These are phyloP conservation scores for Parascotia fuliginaria DNA, from an alignment of 2,888 invertebrate genomes.

Conservation along the genomic window DNA sequence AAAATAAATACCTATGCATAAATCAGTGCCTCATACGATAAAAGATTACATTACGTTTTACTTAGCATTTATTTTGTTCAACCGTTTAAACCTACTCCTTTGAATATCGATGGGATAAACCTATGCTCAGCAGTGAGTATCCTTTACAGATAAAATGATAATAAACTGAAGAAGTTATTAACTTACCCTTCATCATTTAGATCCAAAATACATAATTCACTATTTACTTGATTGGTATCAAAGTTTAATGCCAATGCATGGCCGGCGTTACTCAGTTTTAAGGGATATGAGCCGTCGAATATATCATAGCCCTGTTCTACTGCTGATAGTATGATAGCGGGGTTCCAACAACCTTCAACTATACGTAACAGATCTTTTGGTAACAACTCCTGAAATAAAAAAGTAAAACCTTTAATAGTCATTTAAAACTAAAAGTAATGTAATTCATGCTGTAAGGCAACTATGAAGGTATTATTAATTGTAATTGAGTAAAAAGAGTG, in stretches of 20 bases:
- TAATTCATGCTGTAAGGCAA: no score
- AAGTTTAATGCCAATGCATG: slow-evolving; percentile 89
- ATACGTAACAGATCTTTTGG: slow-evolving; percentile 89
- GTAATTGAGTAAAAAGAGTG: no score
- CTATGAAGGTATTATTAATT: no score
- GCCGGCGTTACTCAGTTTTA: slow-evolving; percentile 88
- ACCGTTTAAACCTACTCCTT: no score
- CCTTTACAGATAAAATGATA: neutral
- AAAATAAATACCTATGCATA: no score
- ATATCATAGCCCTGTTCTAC: slow-evolving; percentile 93
- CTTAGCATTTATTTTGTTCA: no score
- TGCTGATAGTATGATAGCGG: slow-evolving; percentile 89
- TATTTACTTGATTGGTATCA: slow-evolving; percentile 53
- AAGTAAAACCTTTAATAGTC: no score
- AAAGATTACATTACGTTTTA: no score
- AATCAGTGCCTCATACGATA: no score
- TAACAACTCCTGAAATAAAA: slow-evolving; percentile 82
- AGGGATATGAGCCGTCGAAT: slow-evolving; percentile 95
- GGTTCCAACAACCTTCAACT: slow-evolving; percentile 93
- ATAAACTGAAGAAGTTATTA: neutral
- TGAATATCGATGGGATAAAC: no score
- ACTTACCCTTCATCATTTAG: slow-evolving; percentile 83
- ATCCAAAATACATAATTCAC: slow-evolving; percentile 84
- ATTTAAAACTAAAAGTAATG: no score
- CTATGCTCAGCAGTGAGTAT: no score